Conservation (phyloP, 2,797 vertebrate species). For the Manis crassicaudata region DNA sequence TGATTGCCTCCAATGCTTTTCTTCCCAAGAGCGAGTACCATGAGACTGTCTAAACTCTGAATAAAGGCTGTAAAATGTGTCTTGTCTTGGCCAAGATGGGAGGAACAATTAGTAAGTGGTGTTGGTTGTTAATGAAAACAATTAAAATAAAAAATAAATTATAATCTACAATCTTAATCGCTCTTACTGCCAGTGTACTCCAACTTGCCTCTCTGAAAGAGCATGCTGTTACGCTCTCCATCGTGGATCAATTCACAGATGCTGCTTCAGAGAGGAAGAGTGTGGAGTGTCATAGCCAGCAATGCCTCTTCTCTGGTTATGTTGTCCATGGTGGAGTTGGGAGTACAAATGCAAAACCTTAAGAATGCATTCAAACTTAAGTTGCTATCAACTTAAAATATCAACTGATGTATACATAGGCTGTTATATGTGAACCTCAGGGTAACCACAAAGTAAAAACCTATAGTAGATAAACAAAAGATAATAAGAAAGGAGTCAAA, state of each 20-base stretch:
- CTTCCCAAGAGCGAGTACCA: background rate
- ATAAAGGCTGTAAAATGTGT: background rate
- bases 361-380: too few relatives aligned
- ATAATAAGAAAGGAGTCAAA: too few relatives aligned
- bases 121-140: background rate
- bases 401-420: too few relatives aligned
- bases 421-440: too few relatives aligned
- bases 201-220: background rate
- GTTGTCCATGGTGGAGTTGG: background rate
- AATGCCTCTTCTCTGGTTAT: background rate
- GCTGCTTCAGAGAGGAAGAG: background rate
- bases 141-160: background rate
- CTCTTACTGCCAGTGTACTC: background rate
- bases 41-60: background rate
- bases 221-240: background rate
- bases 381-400: too few relatives aligned
- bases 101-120: background rate
- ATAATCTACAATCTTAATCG: background rate
- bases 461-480: too few relatives aligned
- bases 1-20: background rate
- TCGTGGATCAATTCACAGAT: background rate
- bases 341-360: too few relatives aligned
- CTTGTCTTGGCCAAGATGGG: background rate
- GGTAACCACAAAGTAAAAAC: too few relatives aligned
- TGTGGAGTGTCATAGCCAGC: rapidly evolving